Base-by-base conservation (phyloP, 2,888 invertebrate genomes). In the Amphimallon solstitiale region DNA sequence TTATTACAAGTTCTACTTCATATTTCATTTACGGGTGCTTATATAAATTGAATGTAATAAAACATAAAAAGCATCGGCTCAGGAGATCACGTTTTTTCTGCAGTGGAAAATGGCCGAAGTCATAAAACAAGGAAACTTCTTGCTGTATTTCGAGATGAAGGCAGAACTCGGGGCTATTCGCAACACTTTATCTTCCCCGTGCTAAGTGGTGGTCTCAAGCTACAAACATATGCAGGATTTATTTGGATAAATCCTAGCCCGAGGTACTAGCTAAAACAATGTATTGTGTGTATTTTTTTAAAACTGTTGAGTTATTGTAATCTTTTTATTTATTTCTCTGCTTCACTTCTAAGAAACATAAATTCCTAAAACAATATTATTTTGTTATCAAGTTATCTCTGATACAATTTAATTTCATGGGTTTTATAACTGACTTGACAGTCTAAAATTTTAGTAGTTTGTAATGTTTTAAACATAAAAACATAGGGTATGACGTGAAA, bases 71-170 rank as follows among this genome's bases (percentile, higher is more conserved):
- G n/a, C 12, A 40, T n/a, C 54, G 17, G 21, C 12, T 12, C 10
- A 34, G 10, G 38, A n/a, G 21, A 12, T 21, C 21, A n/a, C 12
- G 54, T 38, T 14, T 51, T 34, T 51, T n/a, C 14, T n/a, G 17
- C 54, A 5, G 12, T 54, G 12, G 6, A 23, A 54, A 54, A 40
- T 38, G 54, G 54, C 38, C 38, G 9, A 21, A 40, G 38, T 54
- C 54, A 38, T 54, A 54, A 54, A 54, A 54, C 19, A 40, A 38
- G 38, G 21, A 21, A 54, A 38, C 38, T 19, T 38, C 38, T 17
- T 54, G 19, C 38, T 21, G 21, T 54, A 54, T 54, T 38, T 54
- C 37, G 10, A 54, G 38, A 14, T 38, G 38, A 38, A 6, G n/a
- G 19, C 21, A 10, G 38, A 38, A 12, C n/a, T 38, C 38, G 38